Evolutionary conservation across 2,113 vertebrate species (phyloP).

Genomic region (Notarius lentiginosus): DNA sequence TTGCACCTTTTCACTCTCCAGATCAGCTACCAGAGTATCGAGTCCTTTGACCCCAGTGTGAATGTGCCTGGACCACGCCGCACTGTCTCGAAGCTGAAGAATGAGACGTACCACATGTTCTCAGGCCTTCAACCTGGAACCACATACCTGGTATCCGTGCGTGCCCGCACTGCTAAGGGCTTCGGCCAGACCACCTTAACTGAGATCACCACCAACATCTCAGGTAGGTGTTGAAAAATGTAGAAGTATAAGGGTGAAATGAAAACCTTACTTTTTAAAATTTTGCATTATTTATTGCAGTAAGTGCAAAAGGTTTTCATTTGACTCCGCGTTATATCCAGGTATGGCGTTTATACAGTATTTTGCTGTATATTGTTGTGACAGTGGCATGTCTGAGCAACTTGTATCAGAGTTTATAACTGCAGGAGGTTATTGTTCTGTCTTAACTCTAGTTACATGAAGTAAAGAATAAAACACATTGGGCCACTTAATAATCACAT

Average conservation of each 20-base stretch:
- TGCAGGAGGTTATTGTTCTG: neutral
- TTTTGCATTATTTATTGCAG: neutral
- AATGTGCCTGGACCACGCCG: constrained; percentile 88
- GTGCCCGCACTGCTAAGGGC: constrained; percentile 88
- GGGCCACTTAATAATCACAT: neutral
- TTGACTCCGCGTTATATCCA: too few relatives aligned
- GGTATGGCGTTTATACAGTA: neutral
- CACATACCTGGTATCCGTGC: constrained; percentile 92
- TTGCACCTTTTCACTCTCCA: constrained; percentile 53
- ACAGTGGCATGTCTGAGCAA: neutral
- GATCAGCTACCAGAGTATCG: constrained; percentile 97
- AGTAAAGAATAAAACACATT: neutral
- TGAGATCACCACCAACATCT: constrained; percentile 97
- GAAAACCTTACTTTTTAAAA: neutral
- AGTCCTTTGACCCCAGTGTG: constrained; percentile 88
- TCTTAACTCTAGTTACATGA: neutral
- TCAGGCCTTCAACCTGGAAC: constrained; percentile 92
- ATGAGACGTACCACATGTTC: constrained; percentile 96
- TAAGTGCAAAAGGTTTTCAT: too few relatives aligned
- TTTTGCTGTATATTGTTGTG: neutral
- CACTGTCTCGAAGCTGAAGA: constrained; percentile 89
- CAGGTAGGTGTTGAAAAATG: constrained; percentile 70
- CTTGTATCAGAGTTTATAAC: neutral
- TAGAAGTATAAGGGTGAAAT: neutral
- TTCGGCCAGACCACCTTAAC: constrained; percentile 91